phyloP scores from a whole-genome alignment of 1,140 invertebrate genomes.

The Bombus soroeensis region DNA sequence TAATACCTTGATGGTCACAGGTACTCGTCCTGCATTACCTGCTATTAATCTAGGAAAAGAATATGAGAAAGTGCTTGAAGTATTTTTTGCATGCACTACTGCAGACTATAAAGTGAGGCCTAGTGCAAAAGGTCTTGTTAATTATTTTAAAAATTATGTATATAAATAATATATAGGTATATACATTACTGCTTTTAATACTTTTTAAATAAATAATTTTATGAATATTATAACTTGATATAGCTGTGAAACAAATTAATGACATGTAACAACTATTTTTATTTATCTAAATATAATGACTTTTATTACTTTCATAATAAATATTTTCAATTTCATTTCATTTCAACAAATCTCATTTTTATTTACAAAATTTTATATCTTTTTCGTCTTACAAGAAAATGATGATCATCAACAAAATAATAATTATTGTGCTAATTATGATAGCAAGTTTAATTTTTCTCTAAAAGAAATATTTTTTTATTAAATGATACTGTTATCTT shows the following conservation, averaged over 20 bases:
- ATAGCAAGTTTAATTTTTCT: constrained; percentile 76
- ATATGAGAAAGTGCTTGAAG: constrained; percentile 86
- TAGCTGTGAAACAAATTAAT: not conserved
- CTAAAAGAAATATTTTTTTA: constrained; percentile 72
- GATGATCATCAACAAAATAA: constrained; percentile 71
- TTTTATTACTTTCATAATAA: not conserved
- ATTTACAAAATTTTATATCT: constrained; percentile 19
- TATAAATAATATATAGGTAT: constrained; percentile 7
- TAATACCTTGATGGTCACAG: constrained; percentile 72
- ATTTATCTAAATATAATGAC: not conserved
- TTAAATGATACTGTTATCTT: constrained; percentile 47
- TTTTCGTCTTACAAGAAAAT: constrained; percentile 49
- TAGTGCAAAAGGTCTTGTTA: constrained; percentile 82
- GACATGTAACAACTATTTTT: not conserved
- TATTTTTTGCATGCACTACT: constrained; percentile 90
- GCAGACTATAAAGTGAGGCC: constrained; percentile 85
- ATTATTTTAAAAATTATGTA: constrained; percentile 74
- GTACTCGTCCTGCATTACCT: constrained; percentile 87
- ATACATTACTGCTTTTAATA: not conserved
- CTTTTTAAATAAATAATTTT: constrained; percentile 27
- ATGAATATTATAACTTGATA: constrained; percentile 21
- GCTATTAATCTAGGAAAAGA: constrained; percentile 84
- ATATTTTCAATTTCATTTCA: not conserved
- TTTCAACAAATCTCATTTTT: constrained; percentile 23
- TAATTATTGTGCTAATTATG: constrained; percentile 69